Conservation (phyloP, 2,888 invertebrate species). For the Ormyrus nitidulus region DNA sequence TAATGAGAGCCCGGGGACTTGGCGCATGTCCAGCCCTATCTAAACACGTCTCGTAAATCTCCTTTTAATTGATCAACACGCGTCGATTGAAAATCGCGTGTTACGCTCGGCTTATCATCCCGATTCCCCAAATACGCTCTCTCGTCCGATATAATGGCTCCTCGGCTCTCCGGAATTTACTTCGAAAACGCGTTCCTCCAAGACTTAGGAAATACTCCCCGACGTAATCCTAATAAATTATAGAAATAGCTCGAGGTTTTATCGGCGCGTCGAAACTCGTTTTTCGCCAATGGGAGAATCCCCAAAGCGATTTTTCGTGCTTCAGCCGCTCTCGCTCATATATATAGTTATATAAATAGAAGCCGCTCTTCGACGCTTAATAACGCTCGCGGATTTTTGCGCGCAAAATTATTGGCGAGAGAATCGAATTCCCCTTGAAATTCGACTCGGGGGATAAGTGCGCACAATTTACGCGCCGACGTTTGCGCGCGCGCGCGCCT, state of each 20-base stretch:
- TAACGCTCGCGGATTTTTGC: not conserved
- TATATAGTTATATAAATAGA: not conserved
- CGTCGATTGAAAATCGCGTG: slow-evolving; percentile 27
- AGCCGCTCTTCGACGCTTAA: not conserved
- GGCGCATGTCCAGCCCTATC: slow-evolving; percentile 23
- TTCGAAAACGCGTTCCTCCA: not conserved
- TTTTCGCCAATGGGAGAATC: too few species aligned
- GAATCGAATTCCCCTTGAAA: slow-evolving; percentile 40
- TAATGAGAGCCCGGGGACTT: slow-evolving; percentile 17
- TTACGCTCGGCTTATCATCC: slow-evolving; percentile 14
- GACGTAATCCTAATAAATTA: not conserved
- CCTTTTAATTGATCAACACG: slow-evolving; percentile 32
- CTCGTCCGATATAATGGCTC: not conserved
- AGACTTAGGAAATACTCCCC: not conserved
- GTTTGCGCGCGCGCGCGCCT: slow-evolving; percentile 59
- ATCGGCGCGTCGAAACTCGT: too few species aligned
- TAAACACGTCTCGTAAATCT: slow-evolving; percentile 47
- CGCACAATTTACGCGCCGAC: not conserved
- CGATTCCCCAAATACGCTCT: not conserved
- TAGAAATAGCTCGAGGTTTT: not conserved
- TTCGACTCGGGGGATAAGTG: slow-evolving; percentile 22
- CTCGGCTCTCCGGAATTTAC: not conserved
- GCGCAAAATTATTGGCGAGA: slow-evolving; percentile 14
- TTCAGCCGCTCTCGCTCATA: not conserved
- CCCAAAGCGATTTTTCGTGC: not conserved